Percentiles rank a stretch among this genome's conserved stretches.
Evolutionary conservation across 2,797 vertebrate species (phyloP).

Genomic region (Pseudocheirus occidentalis): DNA sequence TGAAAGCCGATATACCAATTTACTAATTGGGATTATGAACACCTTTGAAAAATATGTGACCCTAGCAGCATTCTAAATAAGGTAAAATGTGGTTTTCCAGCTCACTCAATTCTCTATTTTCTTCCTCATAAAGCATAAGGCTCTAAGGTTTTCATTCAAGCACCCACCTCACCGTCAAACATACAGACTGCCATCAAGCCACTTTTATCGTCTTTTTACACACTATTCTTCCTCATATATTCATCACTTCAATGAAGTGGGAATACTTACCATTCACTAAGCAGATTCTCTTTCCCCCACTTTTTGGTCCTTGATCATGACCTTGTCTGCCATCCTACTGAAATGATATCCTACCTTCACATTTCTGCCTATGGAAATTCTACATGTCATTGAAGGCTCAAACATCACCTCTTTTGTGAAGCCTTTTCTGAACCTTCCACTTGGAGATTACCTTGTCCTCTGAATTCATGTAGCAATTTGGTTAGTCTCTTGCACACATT

Average conservation of each 20-base stretch:
- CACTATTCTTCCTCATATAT: not conserved
- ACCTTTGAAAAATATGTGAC: constrained; percentile 42
- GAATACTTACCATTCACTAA: not conserved
- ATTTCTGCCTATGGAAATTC: not conserved
- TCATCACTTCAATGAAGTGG: not conserved
- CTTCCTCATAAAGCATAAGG: not conserved
- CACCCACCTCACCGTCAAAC: not conserved
- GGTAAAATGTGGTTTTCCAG: not conserved
- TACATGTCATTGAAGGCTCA: not conserved
- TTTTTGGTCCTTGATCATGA: not conserved
- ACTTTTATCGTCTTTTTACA: not conserved
- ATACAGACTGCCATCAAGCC: not conserved
- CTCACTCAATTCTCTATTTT: not conserved
- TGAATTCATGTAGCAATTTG: not conserved
- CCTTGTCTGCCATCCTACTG: not conserved
- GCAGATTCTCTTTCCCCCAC: not conserved
- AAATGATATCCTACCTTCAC: not conserved
- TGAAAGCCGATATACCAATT: constrained; percentile 13
- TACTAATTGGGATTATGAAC: not conserved
- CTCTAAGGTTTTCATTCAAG: not conserved
- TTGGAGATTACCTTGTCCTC: not conserved
- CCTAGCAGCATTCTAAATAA: constrained; percentile 39
- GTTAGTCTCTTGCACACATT: not conserved
- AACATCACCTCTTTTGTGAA: not conserved
- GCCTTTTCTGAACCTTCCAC: not conserved